A percentile compares a stretch with the other conserved stretches of the same genome.
phyloP scores from a whole-genome alignment of 2,113 vertebrate species.

The Arvicanthis niloticus region DNA sequence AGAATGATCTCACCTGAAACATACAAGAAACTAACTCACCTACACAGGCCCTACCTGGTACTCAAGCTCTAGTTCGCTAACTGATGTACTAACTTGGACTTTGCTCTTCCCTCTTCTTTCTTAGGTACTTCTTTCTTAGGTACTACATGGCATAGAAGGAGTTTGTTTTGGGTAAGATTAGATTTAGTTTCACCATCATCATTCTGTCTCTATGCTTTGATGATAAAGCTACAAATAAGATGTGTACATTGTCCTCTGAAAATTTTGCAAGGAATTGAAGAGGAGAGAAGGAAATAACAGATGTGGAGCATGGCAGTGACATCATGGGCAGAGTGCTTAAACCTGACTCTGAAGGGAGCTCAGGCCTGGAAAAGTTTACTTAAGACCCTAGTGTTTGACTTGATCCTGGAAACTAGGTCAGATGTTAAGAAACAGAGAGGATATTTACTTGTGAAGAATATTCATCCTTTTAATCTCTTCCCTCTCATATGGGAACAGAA shows the following conservation, averaged over 20 bases:
- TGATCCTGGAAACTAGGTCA: neutral
- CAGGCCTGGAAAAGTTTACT: neutral
- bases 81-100: neutral
- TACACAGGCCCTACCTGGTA: neutral
- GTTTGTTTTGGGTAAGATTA: conserved; percentile 4
- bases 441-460: neutral
- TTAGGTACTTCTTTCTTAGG: neutral
- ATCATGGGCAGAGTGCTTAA: neutral
- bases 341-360: neutral
- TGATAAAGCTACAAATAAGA: neutral
- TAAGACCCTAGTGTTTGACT: neutral
- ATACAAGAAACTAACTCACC: neutral
- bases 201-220: neutral
- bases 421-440: neutral
- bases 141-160: neutral
- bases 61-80: neutral
- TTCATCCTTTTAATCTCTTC: neutral
- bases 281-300: neutral
- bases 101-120: neutral
- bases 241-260: neutral
- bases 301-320: neutral
- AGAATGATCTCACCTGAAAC: neutral
- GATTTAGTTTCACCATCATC: neutral
- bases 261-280: neutral
- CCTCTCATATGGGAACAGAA: conserved; percentile 36